Conservation (phyloP, 2,888 invertebrate genomes). For the Clivina fossor region DNA sequence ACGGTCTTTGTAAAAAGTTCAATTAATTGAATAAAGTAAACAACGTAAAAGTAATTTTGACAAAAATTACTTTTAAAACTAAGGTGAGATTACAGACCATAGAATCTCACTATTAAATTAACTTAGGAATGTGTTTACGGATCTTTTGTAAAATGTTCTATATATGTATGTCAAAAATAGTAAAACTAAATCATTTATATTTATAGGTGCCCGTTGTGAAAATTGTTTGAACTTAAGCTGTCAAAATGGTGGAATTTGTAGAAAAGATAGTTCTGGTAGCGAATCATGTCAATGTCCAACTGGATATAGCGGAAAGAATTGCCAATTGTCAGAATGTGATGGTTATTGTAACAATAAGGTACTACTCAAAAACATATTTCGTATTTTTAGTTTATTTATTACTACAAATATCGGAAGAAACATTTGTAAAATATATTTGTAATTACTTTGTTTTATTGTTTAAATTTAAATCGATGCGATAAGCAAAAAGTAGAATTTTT, state of each 20-base stretch:
- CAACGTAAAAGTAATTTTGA: too few relatives aligned
- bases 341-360: conserved; percentile 50
- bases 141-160: too few relatives aligned
- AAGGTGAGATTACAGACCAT: too few relatives aligned
- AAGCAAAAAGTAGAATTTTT: too few relatives aligned
- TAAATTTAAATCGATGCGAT: conserved; percentile 2
- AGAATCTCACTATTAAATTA: too few relatives aligned
- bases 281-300: conserved; percentile 60
- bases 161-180: background rate
- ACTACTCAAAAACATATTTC: too few relatives aligned
- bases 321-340: conserved; percentile 54
- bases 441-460: conserved; percentile 2
- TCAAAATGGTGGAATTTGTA: conserved; percentile 64
- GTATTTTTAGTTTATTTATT: too few relatives aligned
- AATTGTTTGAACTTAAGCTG: conserved; percentile 61
- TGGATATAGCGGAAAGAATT: conserved; percentile 57
- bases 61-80: too few relatives aligned
- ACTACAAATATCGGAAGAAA: conserved; percentile 1
- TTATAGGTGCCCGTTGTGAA: conserved; percentile 59
- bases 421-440: conserved; percentile 5
- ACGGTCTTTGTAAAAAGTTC: too few relatives aligned
- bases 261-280: conserved; percentile 49
- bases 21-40: too few relatives aligned
- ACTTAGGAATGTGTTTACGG: too few relatives aligned
- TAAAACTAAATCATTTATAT: too few relatives aligned